Evolutionary conservation across 37 sponge, comb jelly and placozoan genomes (phyloP), one percentile per base, ranked within the genome.

Genomic region (Agelas oroides): DNA sequence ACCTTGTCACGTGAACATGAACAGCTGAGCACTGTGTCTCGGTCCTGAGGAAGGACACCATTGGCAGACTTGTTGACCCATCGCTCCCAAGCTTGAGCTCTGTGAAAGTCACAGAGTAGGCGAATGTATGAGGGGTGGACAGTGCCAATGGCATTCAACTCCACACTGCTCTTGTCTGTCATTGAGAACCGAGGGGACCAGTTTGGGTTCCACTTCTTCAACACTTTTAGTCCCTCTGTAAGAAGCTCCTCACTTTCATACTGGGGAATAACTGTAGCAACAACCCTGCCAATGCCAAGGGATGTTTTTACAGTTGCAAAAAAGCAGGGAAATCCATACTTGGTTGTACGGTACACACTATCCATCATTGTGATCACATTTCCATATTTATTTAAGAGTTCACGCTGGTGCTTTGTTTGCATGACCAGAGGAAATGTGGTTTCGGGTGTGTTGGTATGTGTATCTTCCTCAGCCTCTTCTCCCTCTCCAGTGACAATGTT

Each of bases 291-390:
- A 36, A 84, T 20, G 19, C 84, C 84, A 24, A 84, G 36, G 20
- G 84, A 70, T 1, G 84, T 84, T 75, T 84, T 84, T 58, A 75
- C 84, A 61, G 61, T 63, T 24, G 74, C 56, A 56, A 84, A 84
- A 68, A 84, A 84, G 38, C 84, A 84, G 64, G 84, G 84, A 73
- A 84, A 84, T 33, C 76, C 84, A 84, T 84, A 75, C 62, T 76
- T 76, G 18, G 77, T 76, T 34, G 77, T 76, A 32, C 62, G 77
- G 30, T 76, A 76, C 57, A 76, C 57, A 40, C 46, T 59, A 76
- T 76, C 77, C 77, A 76, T 76, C 2, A 56, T 8, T 40, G 61
- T 59, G 36, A 76, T 40, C 21, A 27, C 57, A 32, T 76, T 76
- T 2, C 77, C 77, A 59, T 76, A 76, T 32, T 76, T 33, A 18